Percentiles rank a stretch among this genome's conserved stretches.
These are phyloP conservation scores for Geotrupes spiniger DNA, from an alignment of 2,888 invertebrate genomes.

Conservation along the genomic window DNA sequence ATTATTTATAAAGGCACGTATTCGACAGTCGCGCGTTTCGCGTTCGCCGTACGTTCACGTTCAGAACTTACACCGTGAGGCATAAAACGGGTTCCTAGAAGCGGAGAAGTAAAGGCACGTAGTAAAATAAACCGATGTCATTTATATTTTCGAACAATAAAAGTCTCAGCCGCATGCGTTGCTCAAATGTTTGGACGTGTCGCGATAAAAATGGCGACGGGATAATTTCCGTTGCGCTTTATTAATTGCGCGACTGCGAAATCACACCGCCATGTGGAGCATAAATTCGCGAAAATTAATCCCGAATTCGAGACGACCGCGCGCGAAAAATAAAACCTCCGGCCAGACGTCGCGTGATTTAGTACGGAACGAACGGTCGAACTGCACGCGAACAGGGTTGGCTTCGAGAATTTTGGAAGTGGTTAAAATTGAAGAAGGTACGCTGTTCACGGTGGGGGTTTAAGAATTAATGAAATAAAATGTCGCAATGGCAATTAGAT, in stretches of 20 bases:
- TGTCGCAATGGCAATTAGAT: too few species aligned
- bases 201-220: conserved; percentile 1
- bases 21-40: too few species aligned
- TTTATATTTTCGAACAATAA: conserved; percentile 8
- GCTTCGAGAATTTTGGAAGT: too few species aligned
- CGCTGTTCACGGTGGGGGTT: too few species aligned
- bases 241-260: background rate
- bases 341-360: background rate
- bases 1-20: too few species aligned
- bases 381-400: background rate
- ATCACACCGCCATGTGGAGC: background rate
- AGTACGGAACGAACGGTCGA: background rate
- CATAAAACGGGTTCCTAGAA: conserved; percentile 3
- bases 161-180: conserved; percentile 3
- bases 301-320: background rate
- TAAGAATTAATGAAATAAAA: too few species aligned
- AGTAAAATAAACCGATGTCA: conserved; percentile 2
- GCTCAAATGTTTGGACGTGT: conserved; percentile 5
- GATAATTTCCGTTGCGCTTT: conserved; percentile 1
- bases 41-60: too few species aligned
- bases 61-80: background rate
- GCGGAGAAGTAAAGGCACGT: conserved; percentile 1
- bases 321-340: background rate
- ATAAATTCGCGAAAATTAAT: conserved; percentile 5
- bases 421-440: too few species aligned